A percentile compares a stretch with the other conserved stretches of the same genome.
phyloP scores from a whole-genome alignment of 30 jellyfish, hydroid and myxozoan species.

The Cassiopea xamachana region DNA sequence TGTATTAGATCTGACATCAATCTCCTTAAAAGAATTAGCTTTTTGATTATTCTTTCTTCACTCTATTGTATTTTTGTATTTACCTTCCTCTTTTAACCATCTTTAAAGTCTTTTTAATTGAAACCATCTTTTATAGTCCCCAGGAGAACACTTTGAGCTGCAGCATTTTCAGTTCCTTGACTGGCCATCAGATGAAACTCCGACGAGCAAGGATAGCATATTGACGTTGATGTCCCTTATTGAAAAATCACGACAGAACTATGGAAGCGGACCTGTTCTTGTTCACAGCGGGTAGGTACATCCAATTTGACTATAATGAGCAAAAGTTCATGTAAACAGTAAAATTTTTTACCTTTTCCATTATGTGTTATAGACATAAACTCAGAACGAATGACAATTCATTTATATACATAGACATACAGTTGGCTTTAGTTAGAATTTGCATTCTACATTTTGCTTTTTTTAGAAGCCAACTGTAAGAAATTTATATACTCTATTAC shows the following conservation, averaged over 20 bases:
- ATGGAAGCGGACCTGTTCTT: constrained; percentile 82
- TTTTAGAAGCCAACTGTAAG: no score
- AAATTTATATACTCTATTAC: no score
- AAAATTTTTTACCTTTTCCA: no score
- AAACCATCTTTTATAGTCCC: constrained; percentile 21
- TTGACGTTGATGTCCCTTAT: constrained; percentile 77
- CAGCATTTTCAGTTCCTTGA: constrained; percentile 81
- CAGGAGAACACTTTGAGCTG: constrained; percentile 61
- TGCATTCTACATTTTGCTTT: no score
- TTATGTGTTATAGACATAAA: no score
- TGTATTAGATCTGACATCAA: no score
- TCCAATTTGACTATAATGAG: neutral
- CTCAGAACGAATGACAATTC: no score
- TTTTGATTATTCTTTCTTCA: neutral
- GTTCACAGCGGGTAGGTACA: constrained; percentile 78
- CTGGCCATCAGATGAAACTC: constrained; percentile 73
- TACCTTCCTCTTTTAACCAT: neutral
- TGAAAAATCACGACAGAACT: constrained; percentile 79
- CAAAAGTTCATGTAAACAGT: no score
- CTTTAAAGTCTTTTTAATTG: neutral
- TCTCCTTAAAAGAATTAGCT: neutral
- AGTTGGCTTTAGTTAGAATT: no score
- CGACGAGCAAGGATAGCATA: constrained; percentile 57
- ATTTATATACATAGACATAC: no score
- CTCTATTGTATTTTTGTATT: neutral